Percentiles rank a stretch among this genome's conserved stretches.
Evolutionary conservation across 2,113 vertebrate genomes (phyloP).

Genomic region (Pagrus major): DNA sequence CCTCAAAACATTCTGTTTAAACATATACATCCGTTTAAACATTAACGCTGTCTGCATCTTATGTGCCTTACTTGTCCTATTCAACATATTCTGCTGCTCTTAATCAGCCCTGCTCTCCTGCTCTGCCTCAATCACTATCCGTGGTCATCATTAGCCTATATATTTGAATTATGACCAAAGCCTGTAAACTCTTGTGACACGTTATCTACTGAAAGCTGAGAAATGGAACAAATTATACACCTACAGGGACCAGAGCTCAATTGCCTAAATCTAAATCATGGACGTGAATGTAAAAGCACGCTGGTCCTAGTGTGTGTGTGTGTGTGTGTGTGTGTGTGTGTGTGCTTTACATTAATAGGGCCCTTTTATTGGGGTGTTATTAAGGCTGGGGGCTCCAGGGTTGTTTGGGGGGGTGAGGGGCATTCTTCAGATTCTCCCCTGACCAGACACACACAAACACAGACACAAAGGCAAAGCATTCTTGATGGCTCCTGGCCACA

Average conservation of each 20-base stretch:
- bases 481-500: slow-evolving; percentile 68
- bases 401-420: slow-evolving; percentile 65
- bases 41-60: neutral
- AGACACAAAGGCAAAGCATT: slow-evolving; percentile 70
- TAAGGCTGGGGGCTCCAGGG: slow-evolving; percentile 62
- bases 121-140: neutral
- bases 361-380: slow-evolving; percentile 67
- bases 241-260: slow-evolving; percentile 4
- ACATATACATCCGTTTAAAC: neutral
- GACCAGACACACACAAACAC: slow-evolving; percentile 63
- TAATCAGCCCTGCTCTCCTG: neutral
- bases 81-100: neutral
- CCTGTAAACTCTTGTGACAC: slow-evolving; percentile 8
- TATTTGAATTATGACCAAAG: neutral
- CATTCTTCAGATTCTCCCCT: slow-evolving; percentile 82
- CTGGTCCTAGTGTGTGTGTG: slow-evolving; percentile 12
- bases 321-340: slow-evolving; percentile 8
- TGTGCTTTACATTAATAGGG: slow-evolving; percentile 49
- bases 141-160: neutral
- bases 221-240: slow-evolving; percentile 11
- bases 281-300: neutral
- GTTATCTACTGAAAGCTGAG: neutral
- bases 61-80: neutral
- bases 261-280: too few species aligned
- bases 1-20: neutral